These are phyloP conservation scores for Chymomyza caudatula DNA, from an alignment of 2,888 invertebrate genomes.

Conservation along the genomic window DNA sequence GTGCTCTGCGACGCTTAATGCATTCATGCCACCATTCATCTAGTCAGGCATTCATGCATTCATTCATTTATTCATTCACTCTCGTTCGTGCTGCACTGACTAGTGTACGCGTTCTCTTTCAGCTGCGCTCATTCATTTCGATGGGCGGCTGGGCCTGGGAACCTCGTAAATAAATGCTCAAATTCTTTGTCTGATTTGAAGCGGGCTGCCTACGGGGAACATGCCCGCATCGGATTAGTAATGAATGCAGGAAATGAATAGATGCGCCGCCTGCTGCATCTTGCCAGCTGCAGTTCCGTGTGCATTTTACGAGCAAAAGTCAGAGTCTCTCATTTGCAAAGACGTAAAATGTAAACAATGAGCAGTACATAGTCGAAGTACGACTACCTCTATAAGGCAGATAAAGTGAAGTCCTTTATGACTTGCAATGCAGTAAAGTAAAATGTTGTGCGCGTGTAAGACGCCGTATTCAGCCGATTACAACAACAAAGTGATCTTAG, in stretches of 20 bases:
- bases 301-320: conserved; percentile 37
- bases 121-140: neutral
- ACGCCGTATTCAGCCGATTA: no score
- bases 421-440: no score
- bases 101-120: conserved; percentile 3
- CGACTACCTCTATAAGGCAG: neutral
- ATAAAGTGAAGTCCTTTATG: no score
- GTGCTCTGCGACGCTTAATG: conserved; percentile 12
- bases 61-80: conserved; percentile 29
- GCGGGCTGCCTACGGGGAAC: neutral
- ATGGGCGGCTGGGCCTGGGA: neutral
- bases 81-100: conserved; percentile 29
- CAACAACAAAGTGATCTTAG: no score
- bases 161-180: conserved; percentile 46
- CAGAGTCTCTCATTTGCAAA: neutral
- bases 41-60: conserved; percentile 26
- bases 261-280: conserved; percentile 24
- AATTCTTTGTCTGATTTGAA: neutral
- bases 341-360: conserved; percentile 14
- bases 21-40: conserved; percentile 15
- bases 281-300: conserved; percentile 11
- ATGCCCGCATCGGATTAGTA: conserved; percentile 59
- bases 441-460: no score
- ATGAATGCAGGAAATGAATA: conserved; percentile 49
- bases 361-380: neutral